phyloP scores from a whole-genome alignment of 1,140 invertebrate species.

The Papilio xuthus region DNA sequence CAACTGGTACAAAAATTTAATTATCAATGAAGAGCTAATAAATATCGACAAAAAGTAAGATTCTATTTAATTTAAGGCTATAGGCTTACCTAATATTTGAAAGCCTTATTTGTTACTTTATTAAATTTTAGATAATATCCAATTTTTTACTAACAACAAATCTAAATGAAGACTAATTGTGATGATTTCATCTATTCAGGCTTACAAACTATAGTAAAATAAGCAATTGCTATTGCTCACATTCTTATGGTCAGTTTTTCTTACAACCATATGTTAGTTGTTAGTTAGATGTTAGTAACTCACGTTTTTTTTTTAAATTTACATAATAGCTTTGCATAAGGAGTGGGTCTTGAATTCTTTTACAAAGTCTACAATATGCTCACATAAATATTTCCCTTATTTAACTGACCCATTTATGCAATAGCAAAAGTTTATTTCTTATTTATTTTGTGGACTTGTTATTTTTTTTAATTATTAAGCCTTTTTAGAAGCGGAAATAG shows the following conservation, averaged over 20 bases:
- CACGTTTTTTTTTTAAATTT: background rate
- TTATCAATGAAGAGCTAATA: background rate
- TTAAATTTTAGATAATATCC: background rate
- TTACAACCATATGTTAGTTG: background rate
- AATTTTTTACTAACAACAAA: conserved; percentile 16
- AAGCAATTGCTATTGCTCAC: background rate
- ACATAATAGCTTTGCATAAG: background rate
- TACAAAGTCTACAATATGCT: background rate
- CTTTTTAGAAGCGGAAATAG: conserved; percentile 18
- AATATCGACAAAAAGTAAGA: background rate
- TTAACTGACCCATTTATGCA: conserved; percentile 1
- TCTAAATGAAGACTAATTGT: conserved; percentile 27
- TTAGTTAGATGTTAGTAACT: no score
- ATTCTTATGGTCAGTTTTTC: background rate
- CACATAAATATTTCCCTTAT: background rate
- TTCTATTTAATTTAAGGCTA: conserved; percentile 7
- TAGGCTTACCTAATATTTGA: background rate
- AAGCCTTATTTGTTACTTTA: conserved; percentile 2
- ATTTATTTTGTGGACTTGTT: conserved; percentile 14
- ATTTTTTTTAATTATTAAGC: conserved; percentile 17
- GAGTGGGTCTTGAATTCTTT: background rate
- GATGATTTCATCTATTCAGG: conserved; percentile 3
- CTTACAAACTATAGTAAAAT: background rate
- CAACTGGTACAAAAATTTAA: background rate
- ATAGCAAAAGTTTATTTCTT: conserved; percentile 5